Evolutionary conservation across 2,888 invertebrate species (phyloP).

Genomic region (Dichetophora obliterata): DNA sequence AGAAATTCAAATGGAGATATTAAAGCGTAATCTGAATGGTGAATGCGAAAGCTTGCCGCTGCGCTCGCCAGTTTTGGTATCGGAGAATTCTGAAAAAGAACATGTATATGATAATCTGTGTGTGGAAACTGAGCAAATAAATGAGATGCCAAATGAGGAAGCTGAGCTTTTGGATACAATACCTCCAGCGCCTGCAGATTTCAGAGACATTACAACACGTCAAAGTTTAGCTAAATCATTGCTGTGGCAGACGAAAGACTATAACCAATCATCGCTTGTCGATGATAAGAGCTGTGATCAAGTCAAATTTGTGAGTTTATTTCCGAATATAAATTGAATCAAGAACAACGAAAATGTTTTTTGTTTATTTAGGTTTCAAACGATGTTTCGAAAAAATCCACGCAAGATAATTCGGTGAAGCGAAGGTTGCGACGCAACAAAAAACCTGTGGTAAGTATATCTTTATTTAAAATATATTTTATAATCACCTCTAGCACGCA

Average conservation of each 20-base stretch:
- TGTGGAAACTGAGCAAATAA: not conserved
- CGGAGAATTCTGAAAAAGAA: not conserved
- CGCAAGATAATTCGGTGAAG: not conserved
- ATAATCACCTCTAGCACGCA: too few relatives aligned
- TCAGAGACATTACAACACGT: constrained; percentile 34
- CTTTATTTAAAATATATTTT: not conserved
- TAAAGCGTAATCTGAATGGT: constrained; percentile 50
- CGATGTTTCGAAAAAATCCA: not conserved
- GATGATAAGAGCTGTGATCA: constrained; percentile 43
- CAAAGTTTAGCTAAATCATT: not conserved
- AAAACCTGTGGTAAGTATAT: not conserved
- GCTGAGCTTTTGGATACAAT: not conserved
- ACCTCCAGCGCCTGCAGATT: constrained; percentile 44
- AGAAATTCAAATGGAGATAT: constrained; percentile 52
- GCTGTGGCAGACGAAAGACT: not conserved
- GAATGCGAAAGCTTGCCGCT: constrained; percentile 11
- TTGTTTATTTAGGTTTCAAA: not conserved
- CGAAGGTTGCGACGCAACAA: not conserved
- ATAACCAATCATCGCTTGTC: constrained; percentile 34
- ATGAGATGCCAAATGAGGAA: constrained; percentile 13
- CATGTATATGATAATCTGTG: not conserved
- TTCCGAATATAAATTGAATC: not conserved
- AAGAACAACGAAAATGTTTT: not conserved
- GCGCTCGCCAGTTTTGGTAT: not conserved
- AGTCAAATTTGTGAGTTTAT: constrained; percentile 39